Percentiles rank a stretch among this genome's conserved stretches.
Conservation (phyloP, 2,888 invertebrate species). For the Pegoplata infirma region DNA sequence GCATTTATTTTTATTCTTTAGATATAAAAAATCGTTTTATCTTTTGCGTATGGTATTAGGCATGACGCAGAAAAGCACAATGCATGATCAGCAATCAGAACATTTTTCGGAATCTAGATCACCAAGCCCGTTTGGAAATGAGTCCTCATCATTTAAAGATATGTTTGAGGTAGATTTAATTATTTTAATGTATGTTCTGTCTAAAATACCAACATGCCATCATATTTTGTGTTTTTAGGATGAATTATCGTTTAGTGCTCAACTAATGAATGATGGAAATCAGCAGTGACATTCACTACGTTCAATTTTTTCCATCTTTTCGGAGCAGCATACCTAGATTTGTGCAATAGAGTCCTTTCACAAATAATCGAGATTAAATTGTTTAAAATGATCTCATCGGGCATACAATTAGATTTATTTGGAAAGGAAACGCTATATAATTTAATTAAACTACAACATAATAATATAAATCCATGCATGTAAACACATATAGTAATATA, state of each 20-base stretch:
- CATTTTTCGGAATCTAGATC: slow-evolving; percentile 81
- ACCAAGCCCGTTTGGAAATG: slow-evolving; percentile 86
- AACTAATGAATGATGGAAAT: slow-evolving; percentile 59
- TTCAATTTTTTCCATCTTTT: slow-evolving; percentile 60
- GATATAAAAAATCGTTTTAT: background rate
- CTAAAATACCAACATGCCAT: background rate
- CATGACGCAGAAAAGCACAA: slow-evolving; percentile 75
- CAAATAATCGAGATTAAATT: slow-evolving; percentile 42
- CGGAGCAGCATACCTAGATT: slow-evolving; percentile 61
- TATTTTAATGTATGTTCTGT: background rate
- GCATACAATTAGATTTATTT: slow-evolving; percentile 38
- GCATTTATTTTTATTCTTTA: background rate
- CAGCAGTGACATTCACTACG: slow-evolving; percentile 62
- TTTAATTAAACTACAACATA: slow-evolving; percentile 31
- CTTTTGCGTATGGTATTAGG: slow-evolving; percentile 48
- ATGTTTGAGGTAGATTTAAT: slow-evolving; percentile 81
- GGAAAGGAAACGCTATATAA: slow-evolving; percentile 37
- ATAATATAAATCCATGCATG: no score
- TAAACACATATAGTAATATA: slow-evolving; percentile 27
- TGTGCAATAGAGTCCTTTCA: slow-evolving; percentile 47
- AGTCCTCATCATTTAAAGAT: slow-evolving; percentile 85
- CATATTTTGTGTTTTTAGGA: slow-evolving; percentile 44
- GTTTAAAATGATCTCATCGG: slow-evolving; percentile 52
- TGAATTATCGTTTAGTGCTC: slow-evolving; percentile 58
- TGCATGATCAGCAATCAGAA: slow-evolving; percentile 79